phyloP scores from a whole-genome alignment of 1,140 invertebrate species.

The Nomia melanderi region DNA sequence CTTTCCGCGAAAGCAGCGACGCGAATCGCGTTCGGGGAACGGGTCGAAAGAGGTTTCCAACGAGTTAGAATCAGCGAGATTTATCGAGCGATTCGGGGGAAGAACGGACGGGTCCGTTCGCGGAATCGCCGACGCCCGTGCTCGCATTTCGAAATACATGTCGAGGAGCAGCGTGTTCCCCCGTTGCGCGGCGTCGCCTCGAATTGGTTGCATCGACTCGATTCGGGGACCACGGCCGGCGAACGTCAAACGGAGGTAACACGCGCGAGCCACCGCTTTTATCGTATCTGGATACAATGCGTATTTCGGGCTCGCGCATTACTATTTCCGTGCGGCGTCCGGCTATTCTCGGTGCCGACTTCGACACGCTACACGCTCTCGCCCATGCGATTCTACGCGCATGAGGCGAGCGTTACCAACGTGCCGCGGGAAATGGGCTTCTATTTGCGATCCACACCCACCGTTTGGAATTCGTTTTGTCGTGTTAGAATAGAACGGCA shows the following conservation, averaged over 20 bases:
- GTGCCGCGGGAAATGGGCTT: neutral
- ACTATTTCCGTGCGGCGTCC: conserved; percentile 55
- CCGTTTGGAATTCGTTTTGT: too few relatives aligned
- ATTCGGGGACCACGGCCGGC: neutral
- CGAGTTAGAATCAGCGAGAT: neutral
- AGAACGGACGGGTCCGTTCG: neutral
- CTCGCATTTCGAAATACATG: neutral
- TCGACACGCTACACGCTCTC: conserved; percentile 35
- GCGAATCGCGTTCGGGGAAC: neutral
- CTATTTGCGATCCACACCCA: too few relatives aligned
- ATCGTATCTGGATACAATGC: conserved; percentile 54
- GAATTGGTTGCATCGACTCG: neutral
- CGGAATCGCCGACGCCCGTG: neutral
- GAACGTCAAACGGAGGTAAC: conserved; percentile 38
- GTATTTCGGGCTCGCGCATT: conserved; percentile 54
- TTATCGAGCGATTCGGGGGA: conserved; percentile 14
- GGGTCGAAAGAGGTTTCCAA: neutral
- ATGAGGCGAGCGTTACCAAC: neutral
- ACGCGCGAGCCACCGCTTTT: conserved; percentile 46
- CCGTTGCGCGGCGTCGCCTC: too few relatives aligned
- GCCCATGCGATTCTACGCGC: neutral
- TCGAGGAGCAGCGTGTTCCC: too few relatives aligned
- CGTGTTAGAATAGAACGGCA: too few relatives aligned
- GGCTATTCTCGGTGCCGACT: conserved; percentile 58
- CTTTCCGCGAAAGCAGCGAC: neutral